phyloP scores from a whole-genome alignment of 1,140 invertebrate species.

The Gonioctena quinquepunctata region DNA sequence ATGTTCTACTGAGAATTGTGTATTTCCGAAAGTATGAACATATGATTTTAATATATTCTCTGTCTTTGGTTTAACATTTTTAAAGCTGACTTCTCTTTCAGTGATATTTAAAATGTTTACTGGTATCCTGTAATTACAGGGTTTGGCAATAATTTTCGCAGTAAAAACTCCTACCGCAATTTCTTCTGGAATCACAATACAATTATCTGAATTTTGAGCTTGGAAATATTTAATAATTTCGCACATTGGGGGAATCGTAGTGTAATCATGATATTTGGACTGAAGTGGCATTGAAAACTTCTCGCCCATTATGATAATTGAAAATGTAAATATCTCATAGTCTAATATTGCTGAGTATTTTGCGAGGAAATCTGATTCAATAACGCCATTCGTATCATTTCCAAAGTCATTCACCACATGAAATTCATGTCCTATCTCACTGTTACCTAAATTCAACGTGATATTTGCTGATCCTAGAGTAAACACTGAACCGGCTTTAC shows the following conservation, averaged over 20 bases:
- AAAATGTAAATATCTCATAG: conserved; percentile 23
- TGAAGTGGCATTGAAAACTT: conserved; percentile 15
- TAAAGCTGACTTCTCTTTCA: conserved; percentile 22
- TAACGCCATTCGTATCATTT: conserved; percentile 21
- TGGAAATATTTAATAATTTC: conserved; percentile 29
- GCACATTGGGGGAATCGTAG: conserved; percentile 21
- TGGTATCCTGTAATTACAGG: conserved; percentile 18
- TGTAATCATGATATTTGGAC: conserved; percentile 20
- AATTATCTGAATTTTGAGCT: conserved; percentile 17
- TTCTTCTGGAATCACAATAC: conserved; percentile 28
- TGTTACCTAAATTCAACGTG: neutral
- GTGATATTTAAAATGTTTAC: conserved; percentile 26
- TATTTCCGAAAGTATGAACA: conserved; percentile 17
- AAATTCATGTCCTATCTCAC: conserved; percentile 23
- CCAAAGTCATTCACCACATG: conserved; percentile 21
- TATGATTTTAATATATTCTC: conserved; percentile 24
- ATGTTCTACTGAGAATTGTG: conserved; percentile 17
- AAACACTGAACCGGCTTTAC: conserved; percentile 18
- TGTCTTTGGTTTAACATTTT: conserved; percentile 28
- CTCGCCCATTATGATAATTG: conserved; percentile 1
- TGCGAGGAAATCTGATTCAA: conserved; percentile 29
- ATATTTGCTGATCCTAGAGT: conserved; percentile 10
- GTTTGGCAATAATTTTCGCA: conserved; percentile 16
- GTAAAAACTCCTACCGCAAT: conserved; percentile 23
- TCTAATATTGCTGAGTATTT: conserved; percentile 22